Evolutionary conservation across 37 sponge, comb jelly and placozoan species (phyloP), one percentile per base, ranked within the genome.

Genomic region (Halisarca cf. caerulea): DNA sequence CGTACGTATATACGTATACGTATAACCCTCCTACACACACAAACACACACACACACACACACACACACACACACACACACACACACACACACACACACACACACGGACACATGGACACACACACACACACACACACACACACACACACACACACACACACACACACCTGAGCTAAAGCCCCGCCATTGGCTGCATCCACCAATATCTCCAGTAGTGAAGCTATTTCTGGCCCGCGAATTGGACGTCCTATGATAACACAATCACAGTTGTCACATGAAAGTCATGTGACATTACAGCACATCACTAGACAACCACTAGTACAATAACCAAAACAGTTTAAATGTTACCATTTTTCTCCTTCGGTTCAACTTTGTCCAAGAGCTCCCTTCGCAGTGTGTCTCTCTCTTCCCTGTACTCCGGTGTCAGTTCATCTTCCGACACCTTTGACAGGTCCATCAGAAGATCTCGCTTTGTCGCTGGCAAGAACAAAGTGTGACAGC

Each of bases 161-260:
- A 47, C 79, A n/a, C 30, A 95, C 90, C 86, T 91, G 91, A 53
- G 97, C 92, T 44, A 96, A 59, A 18, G 90, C 90, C 9, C 97
- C 97, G 80, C 91, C 90, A 87, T 96, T 96, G 54, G 97, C 94
- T n/a, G 97, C 97, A 8, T 73, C 74, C 11, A 96, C 97, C 23
- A 96, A 86, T 25, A 96, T 60, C 80, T 86, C 85, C 74, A 96
- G 58, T 28, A 96, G 88, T 32, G 94, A 75, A 4, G 97, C 97
- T 58, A 96, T 68, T 82, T 96, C 94, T 7, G 94, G 88, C 5
- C 97, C 97, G 66, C 87, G 79, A 45, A 94, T 94, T 4, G 95
- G 90, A 7, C 66, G 43, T 20, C 93, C 93, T 92, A 33, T 18
- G 37, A 24, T 42, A 30, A 24, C 11, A 66, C 9, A 11, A 15